phyloP scores from a whole-genome alignment of 1,140 invertebrate species.

The Drosophila funebris region DNA sequence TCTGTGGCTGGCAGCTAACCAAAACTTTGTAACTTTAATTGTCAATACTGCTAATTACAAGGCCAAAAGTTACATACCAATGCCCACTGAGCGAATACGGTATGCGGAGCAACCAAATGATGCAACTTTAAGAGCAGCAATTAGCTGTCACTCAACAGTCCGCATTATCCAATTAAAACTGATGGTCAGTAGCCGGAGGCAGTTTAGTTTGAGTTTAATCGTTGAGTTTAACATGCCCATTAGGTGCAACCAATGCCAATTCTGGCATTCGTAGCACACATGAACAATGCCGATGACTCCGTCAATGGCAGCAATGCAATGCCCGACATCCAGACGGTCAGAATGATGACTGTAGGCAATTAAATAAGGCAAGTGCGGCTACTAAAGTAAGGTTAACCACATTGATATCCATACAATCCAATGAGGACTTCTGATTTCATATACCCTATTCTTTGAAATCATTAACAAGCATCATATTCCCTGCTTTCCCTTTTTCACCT shows the following conservation, averaged over 20 bases:
- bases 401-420: no score
- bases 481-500: no score
- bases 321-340: neutral
- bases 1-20: conserved; percentile 15
- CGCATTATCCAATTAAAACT: conserved; percentile 50
- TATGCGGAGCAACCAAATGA: conserved; percentile 6
- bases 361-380: no score
- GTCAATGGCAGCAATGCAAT: neutral
- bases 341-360: no score
- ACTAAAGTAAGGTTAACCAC: no score
- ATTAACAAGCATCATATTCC: no score
- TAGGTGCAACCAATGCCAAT: conserved; percentile 14
- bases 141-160: conserved; percentile 41
- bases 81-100: conserved; percentile 8
- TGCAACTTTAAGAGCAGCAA: conserved; percentile 33
- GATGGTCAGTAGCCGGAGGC: conserved; percentile 2
- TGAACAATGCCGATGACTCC: conserved; percentile 22
- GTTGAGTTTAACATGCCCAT: conserved; percentile 8
- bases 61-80: conserved; percentile 22
- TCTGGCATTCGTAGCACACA: conserved; percentile 10
- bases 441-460: no score
- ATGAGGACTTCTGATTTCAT: no score
- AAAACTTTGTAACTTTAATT: conserved; percentile 44
- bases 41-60: conserved; percentile 52
- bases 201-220: neutral